phyloP scores from a whole-genome alignment of 2,797 vertebrate species.

The Pteropus rufus region DNA sequence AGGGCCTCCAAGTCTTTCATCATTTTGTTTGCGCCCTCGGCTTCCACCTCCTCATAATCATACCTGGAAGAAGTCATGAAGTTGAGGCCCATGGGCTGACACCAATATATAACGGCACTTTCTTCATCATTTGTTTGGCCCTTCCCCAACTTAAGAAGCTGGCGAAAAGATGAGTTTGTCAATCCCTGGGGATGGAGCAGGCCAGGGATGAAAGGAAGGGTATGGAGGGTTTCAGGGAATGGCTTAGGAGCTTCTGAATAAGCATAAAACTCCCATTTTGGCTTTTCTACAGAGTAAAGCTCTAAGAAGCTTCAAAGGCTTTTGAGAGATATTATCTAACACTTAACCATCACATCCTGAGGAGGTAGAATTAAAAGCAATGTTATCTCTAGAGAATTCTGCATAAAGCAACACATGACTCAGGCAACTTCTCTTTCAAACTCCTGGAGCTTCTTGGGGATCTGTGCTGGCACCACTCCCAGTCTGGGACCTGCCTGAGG shows the following conservation, averaged over 20 bases:
- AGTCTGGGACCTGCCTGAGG: background rate
- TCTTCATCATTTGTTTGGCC: background rate
- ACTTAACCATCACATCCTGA: background rate
- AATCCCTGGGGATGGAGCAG: background rate
- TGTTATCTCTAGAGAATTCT: background rate
- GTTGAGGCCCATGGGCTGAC: background rate
- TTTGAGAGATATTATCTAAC: background rate
- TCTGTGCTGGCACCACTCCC: background rate
- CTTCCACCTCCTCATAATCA: slow-evolving; percentile 97
- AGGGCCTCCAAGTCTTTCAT: slow-evolving; percentile 92
- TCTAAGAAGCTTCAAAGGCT: slow-evolving; percentile 5
- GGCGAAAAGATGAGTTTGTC: background rate
- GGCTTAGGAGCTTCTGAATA: background rate
- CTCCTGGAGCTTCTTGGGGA: background rate
- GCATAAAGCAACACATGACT: background rate
- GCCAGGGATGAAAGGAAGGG: background rate
- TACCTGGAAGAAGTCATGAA: slow-evolving; percentile 84
- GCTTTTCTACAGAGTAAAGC: slow-evolving; percentile 19
- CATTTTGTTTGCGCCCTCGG: slow-evolving; percentile 94
- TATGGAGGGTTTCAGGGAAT: background rate
- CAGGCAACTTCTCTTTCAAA: background rate
- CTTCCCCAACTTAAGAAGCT: background rate
- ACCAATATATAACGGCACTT: background rate
- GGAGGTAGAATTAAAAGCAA: background rate
- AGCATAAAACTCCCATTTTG: background rate